These are phyloP conservation scores for Notechis scutatus DNA, from an alignment of 2,113 vertebrate genomes.

Conservation along the genomic window DNA sequence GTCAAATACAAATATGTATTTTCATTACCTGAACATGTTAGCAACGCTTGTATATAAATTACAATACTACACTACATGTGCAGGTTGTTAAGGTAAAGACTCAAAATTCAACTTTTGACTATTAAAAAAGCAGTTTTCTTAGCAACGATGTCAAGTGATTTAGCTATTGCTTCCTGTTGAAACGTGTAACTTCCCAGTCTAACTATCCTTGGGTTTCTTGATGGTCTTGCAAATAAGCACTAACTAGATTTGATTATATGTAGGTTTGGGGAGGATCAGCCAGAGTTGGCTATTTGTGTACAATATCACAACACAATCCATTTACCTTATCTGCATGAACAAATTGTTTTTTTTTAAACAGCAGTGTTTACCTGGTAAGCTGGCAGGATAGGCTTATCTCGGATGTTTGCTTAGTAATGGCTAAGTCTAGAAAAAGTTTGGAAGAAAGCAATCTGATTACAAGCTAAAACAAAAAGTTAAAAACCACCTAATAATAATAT, in stretches of 20 bases:
- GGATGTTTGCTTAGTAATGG: not conserved
- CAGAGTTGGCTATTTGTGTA: not conserved
- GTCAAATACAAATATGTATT: not conserved
- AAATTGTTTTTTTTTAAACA: not conserved
- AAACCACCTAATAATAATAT: not conserved
- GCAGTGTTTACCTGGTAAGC: not conserved
- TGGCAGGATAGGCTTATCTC: not conserved
- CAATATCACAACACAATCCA: not conserved
- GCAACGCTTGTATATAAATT: not conserved
- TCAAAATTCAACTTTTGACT: not conserved
- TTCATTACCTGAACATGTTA: not conserved
- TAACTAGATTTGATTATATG: not conserved
- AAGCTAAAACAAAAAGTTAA: not conserved
- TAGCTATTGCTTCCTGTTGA: not conserved
- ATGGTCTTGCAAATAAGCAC: not conserved
- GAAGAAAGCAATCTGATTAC: not conserved
- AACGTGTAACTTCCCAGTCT: not conserved
- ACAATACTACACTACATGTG: not conserved
- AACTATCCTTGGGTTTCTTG: not conserved
- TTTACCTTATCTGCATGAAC: not conserved
- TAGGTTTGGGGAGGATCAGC: not conserved
- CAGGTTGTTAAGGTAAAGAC: not conserved
- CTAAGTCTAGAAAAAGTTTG: not conserved
- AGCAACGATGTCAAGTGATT: not conserved
- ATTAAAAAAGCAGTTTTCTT: not conserved